Conservation (phyloP, 2,888 invertebrate genomes). For the Eupsilia transversa region DNA sequence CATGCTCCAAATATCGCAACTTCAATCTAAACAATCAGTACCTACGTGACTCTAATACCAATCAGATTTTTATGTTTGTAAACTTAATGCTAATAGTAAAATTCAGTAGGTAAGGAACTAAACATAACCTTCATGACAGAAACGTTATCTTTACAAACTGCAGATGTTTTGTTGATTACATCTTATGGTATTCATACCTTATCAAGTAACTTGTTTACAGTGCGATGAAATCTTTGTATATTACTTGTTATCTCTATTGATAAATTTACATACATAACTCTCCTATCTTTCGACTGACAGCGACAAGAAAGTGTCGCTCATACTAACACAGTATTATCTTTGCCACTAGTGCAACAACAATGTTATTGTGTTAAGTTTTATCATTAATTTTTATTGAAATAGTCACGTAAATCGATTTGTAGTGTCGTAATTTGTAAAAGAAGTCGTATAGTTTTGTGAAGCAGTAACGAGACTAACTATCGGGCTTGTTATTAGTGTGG, state of each 20-base stretch:
- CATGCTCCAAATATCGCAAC: conserved; percentile 19
- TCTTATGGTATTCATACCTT: conserved; percentile 67
- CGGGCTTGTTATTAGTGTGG: conserved; percentile 74
- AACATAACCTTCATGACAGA: conserved; percentile 19
- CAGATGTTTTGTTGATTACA: conserved; percentile 64
- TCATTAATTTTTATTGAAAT: conserved; percentile 69
- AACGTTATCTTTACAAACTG: conserved; percentile 49
- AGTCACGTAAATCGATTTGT: conserved; percentile 69
- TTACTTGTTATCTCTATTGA: conserved; percentile 88
- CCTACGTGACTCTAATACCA: conserved; percentile 39
- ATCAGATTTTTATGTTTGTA: conserved; percentile 32
- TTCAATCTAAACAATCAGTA: conserved; percentile 21
- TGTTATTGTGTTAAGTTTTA: conserved; percentile 70
- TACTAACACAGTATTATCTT: conserved; percentile 85
- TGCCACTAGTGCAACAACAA: conserved; percentile 76
- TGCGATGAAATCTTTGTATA: conserved; percentile 82
- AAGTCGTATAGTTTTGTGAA: conserved; percentile 71
- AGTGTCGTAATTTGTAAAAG: conserved; percentile 67
- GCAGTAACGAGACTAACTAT: conserved; percentile 65
- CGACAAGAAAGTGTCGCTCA: conserved; percentile 83
- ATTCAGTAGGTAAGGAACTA: conserved; percentile 16
- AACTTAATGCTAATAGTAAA: conserved; percentile 14
- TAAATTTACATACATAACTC: conserved; percentile 86
- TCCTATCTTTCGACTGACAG: conserved; percentile 83
- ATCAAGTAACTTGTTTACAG: conserved; percentile 79